Conservation (phyloP, 1,140 invertebrate genomes). For the Achroia grisella region DNA sequence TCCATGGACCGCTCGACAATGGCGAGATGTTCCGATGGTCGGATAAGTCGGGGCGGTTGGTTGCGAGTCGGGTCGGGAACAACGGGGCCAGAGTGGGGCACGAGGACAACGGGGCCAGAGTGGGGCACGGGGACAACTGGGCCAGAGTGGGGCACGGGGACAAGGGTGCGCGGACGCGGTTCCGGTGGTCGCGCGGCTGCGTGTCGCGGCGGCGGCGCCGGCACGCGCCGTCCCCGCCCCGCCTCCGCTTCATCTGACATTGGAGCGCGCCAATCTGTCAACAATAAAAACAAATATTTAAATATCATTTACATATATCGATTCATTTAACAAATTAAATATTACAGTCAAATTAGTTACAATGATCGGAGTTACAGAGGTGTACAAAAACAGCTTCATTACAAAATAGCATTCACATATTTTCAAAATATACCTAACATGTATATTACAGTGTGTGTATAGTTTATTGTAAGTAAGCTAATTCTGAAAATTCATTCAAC, state of each 20-base stretch:
- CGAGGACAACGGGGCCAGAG: background rate
- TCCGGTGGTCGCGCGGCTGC: constrained; percentile 30
- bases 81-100: background rate
- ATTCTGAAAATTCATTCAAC: too few relatives aligned
- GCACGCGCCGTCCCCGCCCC: constrained; percentile 42
- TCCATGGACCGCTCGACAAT: constrained; percentile 46
- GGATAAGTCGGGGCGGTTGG: constrained; percentile 50
- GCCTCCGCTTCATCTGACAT: constrained; percentile 61
- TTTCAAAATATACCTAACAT: too few relatives aligned
- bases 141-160: constrained; percentile 4
- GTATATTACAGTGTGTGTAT: too few relatives aligned
- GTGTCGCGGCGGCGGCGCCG: constrained; percentile 48
- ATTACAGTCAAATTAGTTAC: too few relatives aligned
- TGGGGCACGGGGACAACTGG: constrained; percentile 6
- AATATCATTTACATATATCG: too few relatives aligned
- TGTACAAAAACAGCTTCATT: too few relatives aligned
- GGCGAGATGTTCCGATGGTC: constrained; percentile 57
- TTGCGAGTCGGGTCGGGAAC: constrained; percentile 7
- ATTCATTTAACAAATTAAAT: too few relatives aligned
- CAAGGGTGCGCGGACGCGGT: constrained; percentile 33
- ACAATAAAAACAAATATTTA: constrained; percentile 6
- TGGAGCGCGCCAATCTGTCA: constrained; percentile 63
- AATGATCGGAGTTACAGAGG: too few relatives aligned
- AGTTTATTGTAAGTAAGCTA: too few relatives aligned
- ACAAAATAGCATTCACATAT: too few relatives aligned